Evolutionary conservation across 2,797 vertebrate species (phyloP), one percentile per base, ranked within the genome.

Genomic region (Neopelma chrysocephalum): DNA sequence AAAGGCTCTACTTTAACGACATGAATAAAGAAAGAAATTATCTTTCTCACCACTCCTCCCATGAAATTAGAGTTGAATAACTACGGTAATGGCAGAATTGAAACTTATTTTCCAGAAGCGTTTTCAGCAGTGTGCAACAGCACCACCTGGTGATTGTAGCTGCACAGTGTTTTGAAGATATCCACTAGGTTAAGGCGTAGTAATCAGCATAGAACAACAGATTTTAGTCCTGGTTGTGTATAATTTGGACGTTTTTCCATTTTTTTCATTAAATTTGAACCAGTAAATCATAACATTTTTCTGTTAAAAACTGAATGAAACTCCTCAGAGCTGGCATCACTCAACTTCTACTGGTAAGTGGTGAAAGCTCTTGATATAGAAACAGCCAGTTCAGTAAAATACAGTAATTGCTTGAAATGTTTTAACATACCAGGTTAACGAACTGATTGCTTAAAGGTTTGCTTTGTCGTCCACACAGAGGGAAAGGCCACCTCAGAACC

Each of bases 111-210:
- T 82, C 17, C 23, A 25, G 19, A 38, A 27, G 2, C 7, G 18
- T 64, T 87, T 53, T 8, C 58, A 94, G 56, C 71, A 11, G 65
- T 3, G 77, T 79, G 26, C 73, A 90, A 95, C 58, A 93, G 96
- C 96, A 95, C 96, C 95, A 96, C 79, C 96, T 95, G 86, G 93
- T 95, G 96, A 95, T 16, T 8, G 4, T 4, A 80, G 29, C 29
- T 20, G 13, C 4, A 53, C 4, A 11, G 12, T 27, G 65, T 54
- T 93, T n/a, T 68, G 47, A 76, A 87, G 36, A 43, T 13, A 43
- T 20, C 53, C 34, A 25, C 50, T 8, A 70, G 54, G 6, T 21
- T 29, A 34, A 91, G 9, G n/a, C 54, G 53, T 1, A 72, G 26
- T 5, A 36, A 79, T 31, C 13, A 53, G 32, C 45, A 45, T 0